Percentiles rank a stretch among this genome's conserved stretches.
Evolutionary conservation across 2,888 invertebrate genomes (phyloP).

Genomic region (Drosophila austrosaltans): DNA sequence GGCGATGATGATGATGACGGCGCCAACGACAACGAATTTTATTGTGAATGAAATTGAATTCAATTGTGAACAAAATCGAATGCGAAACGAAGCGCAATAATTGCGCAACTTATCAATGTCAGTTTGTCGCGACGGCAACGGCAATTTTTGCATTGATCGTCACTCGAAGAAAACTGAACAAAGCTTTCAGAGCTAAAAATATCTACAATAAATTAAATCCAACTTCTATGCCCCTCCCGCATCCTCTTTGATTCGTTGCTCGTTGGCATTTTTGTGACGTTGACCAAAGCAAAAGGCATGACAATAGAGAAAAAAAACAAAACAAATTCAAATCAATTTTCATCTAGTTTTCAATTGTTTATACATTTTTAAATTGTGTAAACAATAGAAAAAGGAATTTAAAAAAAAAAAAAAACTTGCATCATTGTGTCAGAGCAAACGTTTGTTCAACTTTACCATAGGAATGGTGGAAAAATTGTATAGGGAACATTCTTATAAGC

Average conservation of each 20-base stretch:
- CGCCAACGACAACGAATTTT: conserved; percentile 23
- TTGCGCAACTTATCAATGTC: conserved; percentile 67
- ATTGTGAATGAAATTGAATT: conserved; percentile 48
- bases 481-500: too few species aligned
- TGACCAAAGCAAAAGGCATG: too few species aligned
- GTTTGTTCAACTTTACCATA: too few species aligned
- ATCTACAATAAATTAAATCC: conserved; percentile 5
- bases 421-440: too few species aligned
- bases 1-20: not conserved
- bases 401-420: too few species aligned
- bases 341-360: too few species aligned
- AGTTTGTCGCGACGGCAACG: conserved; percentile 21
- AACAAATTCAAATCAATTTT: too few species aligned
- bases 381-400: too few species aligned
- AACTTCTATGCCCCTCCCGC: not conserved
- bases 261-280: not conserved
- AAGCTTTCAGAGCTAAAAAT: conserved; percentile 10
- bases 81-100: conserved; percentile 56
- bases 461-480: too few species aligned
- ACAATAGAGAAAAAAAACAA: too few species aligned
- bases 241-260: not conserved
- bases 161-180: not conserved
- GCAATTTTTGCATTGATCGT: conserved; percentile 12
- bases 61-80: conserved; percentile 58
- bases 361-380: too few species aligned